These are phyloP conservation scores for Drosophila neonasuta DNA, from an alignment of 2,888 invertebrate genomes.

Conservation along the genomic window DNA sequence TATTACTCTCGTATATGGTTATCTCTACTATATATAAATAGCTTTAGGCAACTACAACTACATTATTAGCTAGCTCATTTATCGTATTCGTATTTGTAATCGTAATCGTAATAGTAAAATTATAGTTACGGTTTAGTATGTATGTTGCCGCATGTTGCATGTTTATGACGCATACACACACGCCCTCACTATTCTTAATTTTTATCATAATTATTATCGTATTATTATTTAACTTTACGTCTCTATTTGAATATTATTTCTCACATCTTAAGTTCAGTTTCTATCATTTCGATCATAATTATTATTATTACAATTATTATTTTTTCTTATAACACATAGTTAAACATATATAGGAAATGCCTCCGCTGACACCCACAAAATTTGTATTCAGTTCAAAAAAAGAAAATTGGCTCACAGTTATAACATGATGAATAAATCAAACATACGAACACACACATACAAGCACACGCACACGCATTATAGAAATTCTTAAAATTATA, in stretches of 20 bases:
- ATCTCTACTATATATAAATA: constrained; percentile 48
- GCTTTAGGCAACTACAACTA: constrained; percentile 52
- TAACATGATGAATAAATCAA: constrained; percentile 7
- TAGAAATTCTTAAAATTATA: background rate
- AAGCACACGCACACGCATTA: constrained; percentile 12
- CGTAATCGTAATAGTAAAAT: constrained; percentile 31
- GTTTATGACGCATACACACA: constrained; percentile 67
- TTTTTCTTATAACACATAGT: constrained; percentile 38
- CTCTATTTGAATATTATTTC: constrained; percentile 40
- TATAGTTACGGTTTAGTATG: constrained; percentile 55
- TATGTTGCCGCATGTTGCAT: constrained; percentile 80
- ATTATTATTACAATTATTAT: constrained; percentile 21
- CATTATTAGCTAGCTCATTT: constrained; percentile 49
- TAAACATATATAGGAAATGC: constrained; percentile 66
- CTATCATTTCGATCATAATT: constrained; percentile 5
- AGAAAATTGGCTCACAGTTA: constrained; percentile 54
- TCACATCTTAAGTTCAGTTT: constrained; percentile 46
- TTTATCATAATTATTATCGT: constrained; percentile 35
- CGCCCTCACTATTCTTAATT: constrained; percentile 38
- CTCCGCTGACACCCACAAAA: constrained; percentile 68
- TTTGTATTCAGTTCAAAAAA: constrained; percentile 43
- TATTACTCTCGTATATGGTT: constrained; percentile 40
- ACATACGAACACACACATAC: constrained; percentile 1
- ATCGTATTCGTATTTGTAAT: constrained; percentile 47
- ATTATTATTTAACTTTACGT: constrained; percentile 49